Evolutionary conservation across 2,888 invertebrate genomes (phyloP), one percentile per base, ranked within the genome.

Genomic region (Papilio elwesi): DNA sequence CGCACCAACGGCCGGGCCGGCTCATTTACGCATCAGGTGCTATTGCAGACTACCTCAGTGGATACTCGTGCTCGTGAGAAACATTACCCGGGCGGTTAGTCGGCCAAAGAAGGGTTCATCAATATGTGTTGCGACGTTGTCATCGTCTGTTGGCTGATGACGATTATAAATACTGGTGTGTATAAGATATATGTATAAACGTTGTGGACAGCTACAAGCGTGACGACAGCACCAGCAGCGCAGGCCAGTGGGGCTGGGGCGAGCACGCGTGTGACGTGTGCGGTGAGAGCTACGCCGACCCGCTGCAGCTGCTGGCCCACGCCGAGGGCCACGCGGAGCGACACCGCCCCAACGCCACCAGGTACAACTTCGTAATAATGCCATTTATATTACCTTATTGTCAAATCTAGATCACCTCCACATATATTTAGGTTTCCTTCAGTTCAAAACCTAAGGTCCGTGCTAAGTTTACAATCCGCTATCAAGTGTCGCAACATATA

Each of bases 251-350:
- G 57, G 57, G 57, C 26, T 94, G 94, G 86, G 81, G 78, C 73
- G 94, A 94, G 74, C 97, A 97, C 85, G 94, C 96, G 76, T 97
- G 97, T 86, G 96, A 96, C 83, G 96, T 96, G 52, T 97, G 97
- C 86, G 97, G 97, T 64, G 96, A 97, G 88, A 95, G 95, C 75
- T 97, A 97, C 86, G 94, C 95, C 57, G 97, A 96, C 90, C 96
- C 97, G 69, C 88, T 97, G 80, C 96, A 97, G 85, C 93, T 97
- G 78, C 91, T 97, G 62, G 96, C 97, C 26, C 97, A 97, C 88
- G 96, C 97, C 0, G 97, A 97, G 91, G 93, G 96, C 7, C 97
- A 97, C 87, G 96, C 97, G 57, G 81, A 95, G 91, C 81, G 96
- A 78, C 96, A 96, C 85, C 95, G 95, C 65, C 71, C 80, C 70